These are phyloP conservation scores for Caenorhabditis parvicauda DNA, from an alignment of 2,888 invertebrate genomes.

Conservation along the genomic window DNA sequence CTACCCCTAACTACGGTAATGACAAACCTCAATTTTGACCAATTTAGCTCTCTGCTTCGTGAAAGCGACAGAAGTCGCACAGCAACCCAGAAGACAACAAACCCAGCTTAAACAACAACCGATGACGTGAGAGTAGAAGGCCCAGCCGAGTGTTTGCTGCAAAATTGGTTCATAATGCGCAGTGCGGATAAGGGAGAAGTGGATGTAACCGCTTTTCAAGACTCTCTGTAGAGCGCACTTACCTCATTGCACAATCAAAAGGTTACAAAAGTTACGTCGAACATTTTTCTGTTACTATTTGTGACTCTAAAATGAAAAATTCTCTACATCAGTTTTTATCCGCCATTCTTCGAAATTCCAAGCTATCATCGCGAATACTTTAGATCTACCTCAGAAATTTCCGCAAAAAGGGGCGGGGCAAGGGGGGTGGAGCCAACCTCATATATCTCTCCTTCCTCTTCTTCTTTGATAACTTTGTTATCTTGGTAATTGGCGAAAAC, in stretches of 20 bases:
- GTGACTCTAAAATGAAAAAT: no score
- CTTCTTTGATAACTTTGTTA: slow-evolving; percentile 60
- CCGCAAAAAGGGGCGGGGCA: background rate
- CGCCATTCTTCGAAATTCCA: background rate
- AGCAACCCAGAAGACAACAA: slow-evolving; percentile 53
- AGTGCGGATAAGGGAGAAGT: no score
- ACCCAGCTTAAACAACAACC: slow-evolving; percentile 48
- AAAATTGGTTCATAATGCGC: slow-evolving; percentile 6
- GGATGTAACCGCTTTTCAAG: no score
- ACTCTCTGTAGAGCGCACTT: no score
- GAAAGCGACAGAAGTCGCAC: slow-evolving; percentile 48
- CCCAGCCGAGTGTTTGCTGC: slow-evolving; percentile 60
- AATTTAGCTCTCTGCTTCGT: slow-evolving; percentile 45
- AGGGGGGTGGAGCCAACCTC: slow-evolving; percentile 42
- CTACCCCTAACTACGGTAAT: background rate
- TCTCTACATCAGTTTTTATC: background rate
- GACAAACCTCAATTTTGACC: slow-evolving; percentile 55
- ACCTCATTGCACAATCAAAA: background rate
- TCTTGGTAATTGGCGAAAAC: slow-evolving; percentile 59
- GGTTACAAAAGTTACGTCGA: background rate
- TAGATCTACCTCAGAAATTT: background rate
- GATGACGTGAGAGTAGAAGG: slow-evolving; percentile 52
- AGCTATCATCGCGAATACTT: background rate
- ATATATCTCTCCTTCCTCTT: slow-evolving; percentile 53
- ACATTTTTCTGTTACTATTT: background rate